Base-by-base conservation (phyloP, 1,140 invertebrate species). In the Microplitis mediator region DNA sequence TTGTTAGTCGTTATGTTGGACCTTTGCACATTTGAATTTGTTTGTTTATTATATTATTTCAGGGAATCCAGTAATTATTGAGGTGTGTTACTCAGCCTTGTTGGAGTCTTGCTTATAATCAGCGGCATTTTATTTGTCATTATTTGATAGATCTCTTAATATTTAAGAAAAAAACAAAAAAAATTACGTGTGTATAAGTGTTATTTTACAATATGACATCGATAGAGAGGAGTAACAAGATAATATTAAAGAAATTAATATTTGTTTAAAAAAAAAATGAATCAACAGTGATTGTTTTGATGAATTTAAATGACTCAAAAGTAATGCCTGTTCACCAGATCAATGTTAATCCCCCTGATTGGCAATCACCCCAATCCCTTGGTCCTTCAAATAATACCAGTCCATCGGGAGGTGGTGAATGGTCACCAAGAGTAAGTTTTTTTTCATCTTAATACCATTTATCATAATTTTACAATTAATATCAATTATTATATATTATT, bases 251-350 rank as follows among this genome's bases (percentile, higher is more conserved):
- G 3, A 36, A 36, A 14, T 51, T 14, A 14, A 45, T 45, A 64
- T 54, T 39, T 31, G 16, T 45, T 36, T 45, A 8, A 16, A 31
- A 45, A 60, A 62, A 52, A n/a, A 64, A 36, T 58, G 31, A 54
- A 64, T 76, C 70, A 71, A 70, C 52, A 72, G 65, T 75, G 74
- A 78, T 77, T 52, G n/a, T 66, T 72, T 73, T 58, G 50, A 79
- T 75, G 74, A 79, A 76, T 76, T 14, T 75, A 50, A 74, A 75
- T 78, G 78, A 78, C 75, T 73, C 58, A 72, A 81, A 71, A 81
- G 79, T 80, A 72, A 85, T 85, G 83, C 83, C 83, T 73, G 79
- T 85, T 74, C 82, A 85, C 74, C 82, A 85, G 76, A 84, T 85
- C 60, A 84, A 80, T 81, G 83, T 85, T 77, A 82, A 81, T 82